Percentiles rank a stretch among this genome's conserved stretches.
These are phyloP conservation scores for Pristionchus arcanus DNA, from an alignment of 2,888 invertebrate species.

Conservation along the genomic window DNA sequence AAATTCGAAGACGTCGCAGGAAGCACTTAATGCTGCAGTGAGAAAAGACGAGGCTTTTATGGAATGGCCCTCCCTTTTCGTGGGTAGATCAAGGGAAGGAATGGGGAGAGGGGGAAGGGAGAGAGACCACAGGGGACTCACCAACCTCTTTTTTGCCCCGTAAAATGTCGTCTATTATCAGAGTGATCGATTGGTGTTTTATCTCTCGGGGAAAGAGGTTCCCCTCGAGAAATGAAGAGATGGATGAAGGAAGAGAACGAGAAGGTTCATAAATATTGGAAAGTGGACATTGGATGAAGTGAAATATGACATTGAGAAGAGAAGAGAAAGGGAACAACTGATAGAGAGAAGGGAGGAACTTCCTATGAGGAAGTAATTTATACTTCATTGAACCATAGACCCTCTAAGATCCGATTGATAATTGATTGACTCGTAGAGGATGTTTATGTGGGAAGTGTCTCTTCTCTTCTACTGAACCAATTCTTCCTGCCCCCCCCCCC, in stretches of 20 bases:
- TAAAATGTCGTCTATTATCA: slow-evolving; percentile 35
- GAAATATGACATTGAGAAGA: slow-evolving; percentile 46
- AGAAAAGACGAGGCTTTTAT: slow-evolving; percentile 50
- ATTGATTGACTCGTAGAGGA: not conserved
- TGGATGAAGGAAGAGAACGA: not conserved
- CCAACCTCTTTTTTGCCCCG: slow-evolving; percentile 17
- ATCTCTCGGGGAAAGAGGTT: slow-evolving; percentile 29
- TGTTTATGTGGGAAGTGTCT: slow-evolving; percentile 25
- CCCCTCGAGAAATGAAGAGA: not conserved
- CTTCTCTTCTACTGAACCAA: not conserved
- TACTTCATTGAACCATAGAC: not conserved
- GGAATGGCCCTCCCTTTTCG: slow-evolving; percentile 28
- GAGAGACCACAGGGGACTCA: slow-evolving; percentile 2
- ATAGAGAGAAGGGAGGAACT: slow-evolving; percentile 35
- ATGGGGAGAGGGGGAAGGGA: not conserved
- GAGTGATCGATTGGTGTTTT: slow-evolving; percentile 32
- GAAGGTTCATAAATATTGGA: slow-evolving; percentile 43
- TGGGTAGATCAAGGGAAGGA: slow-evolving; percentile 17
- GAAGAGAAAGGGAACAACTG: slow-evolving; percentile 26
- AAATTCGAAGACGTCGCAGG: slow-evolving; percentile 42
- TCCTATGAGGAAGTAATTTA: slow-evolving; percentile 9
- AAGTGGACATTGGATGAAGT: slow-evolving; percentile 43
- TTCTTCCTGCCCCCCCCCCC: not conserved
- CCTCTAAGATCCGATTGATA: not conserved
- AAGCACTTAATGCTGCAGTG: slow-evolving; percentile 48